Evolutionary conservation across 2,113 vertebrate genomes (phyloP).

Genomic region (Pangasianodon hypophthalmus): DNA sequence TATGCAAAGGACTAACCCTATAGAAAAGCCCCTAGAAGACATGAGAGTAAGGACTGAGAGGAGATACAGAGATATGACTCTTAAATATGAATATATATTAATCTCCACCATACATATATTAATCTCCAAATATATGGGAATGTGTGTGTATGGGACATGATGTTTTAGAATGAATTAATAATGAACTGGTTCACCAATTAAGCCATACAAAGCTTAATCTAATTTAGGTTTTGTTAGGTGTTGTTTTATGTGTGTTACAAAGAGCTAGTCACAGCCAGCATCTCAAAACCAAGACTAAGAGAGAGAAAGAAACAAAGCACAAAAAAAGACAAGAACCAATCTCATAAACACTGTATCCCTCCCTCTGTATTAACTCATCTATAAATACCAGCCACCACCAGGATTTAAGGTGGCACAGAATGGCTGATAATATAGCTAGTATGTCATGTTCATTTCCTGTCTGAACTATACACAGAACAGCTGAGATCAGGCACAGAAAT

Average conservation of each 20-base stretch:
- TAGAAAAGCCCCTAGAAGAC: background rate
- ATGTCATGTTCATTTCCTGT: too few relatives aligned
- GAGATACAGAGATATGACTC: background rate
- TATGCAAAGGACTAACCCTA: background rate
- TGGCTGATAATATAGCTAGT: background rate
- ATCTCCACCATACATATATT: too few relatives aligned
- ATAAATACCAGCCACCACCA: background rate
- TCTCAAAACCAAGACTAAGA: background rate
- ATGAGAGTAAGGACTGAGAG: too few relatives aligned
- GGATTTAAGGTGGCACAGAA: background rate
- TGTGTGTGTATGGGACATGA: background rate
- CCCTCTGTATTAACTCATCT: background rate
- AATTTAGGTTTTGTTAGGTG: background rate
- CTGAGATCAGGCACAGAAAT: background rate
- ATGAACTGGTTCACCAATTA: background rate
- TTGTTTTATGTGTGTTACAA: background rate
- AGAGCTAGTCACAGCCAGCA: conserved; percentile 3
- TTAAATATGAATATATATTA: background rate
- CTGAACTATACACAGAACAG: background rate
- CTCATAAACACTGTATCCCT: background rate
- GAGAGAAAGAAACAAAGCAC: background rate
- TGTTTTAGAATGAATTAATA: background rate
- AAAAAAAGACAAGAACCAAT: background rate
- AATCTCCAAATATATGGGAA: background rate
- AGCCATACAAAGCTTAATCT: too few relatives aligned